Conservation (phyloP, 2,797 vertebrate genomes). For the Cyclura pinguis region DNA sequence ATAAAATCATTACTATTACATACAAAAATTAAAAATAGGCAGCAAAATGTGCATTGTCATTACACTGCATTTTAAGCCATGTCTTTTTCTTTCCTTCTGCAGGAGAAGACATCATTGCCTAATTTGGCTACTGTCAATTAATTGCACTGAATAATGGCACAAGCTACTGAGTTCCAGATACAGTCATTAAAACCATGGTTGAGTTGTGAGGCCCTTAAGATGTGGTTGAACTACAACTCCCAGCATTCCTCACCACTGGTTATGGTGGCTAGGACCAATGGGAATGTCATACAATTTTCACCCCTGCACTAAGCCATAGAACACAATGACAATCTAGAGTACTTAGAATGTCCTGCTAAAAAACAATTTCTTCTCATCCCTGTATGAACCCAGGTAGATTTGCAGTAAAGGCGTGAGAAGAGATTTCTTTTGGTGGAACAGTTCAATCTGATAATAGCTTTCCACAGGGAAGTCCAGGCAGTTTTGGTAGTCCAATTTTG, state of each 20-base stretch:
- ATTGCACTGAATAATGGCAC: slow-evolving; percentile 1
- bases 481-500: background rate
- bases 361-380: background rate
- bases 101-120: background rate
- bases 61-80: background rate
- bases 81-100: background rate
- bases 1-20: background rate
- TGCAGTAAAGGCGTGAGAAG: background rate
- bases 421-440: background rate
- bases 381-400: background rate
- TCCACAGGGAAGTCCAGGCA: too few relatives aligned
- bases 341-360: slow-evolving; percentile 25
- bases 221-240: too few relatives aligned
- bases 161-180: slow-evolving; percentile 25
- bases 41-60: slow-evolving; percentile 30
- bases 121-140: slow-evolving; percentile 18
- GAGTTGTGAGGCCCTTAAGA: too few relatives aligned
- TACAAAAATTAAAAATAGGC: background rate
- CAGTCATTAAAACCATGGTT: background rate
- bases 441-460: background rate
- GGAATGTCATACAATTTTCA: too few relatives aligned
- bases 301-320: background rate
- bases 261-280: too few relatives aligned
- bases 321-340: slow-evolving; percentile 12
- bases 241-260: too few relatives aligned